Evolutionary conservation across 2,888 invertebrate species (phyloP), one percentile per base, ranked within the genome.

Genomic region (Silvanus unidentatus): DNA sequence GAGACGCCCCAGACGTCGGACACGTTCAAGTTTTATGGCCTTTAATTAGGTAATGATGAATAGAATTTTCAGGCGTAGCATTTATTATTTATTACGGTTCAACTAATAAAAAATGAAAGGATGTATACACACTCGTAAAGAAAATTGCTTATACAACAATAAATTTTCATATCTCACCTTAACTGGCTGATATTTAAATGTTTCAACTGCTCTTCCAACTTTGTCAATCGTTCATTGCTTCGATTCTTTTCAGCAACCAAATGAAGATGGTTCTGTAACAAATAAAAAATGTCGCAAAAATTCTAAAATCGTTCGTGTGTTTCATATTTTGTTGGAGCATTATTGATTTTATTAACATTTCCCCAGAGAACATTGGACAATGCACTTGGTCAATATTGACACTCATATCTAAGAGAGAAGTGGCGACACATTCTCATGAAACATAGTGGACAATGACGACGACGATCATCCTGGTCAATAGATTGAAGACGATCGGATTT

Each of bases 201-300:
- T 36, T 81, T 79, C 55, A 84, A 69, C 60, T 85, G 84, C 47
- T 84, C 81, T 63, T 85, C 85, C 41, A 85, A 69, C 64, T 83
- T 83, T 22, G 72, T 69, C 39, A 85, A 75, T 27, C 84, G 78
- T 63, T 84, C 84, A 70, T 80, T 79, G 65, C 80, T 78, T 52
- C 81, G 78, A 54, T 80, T 78, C 64, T 80, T 80, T 62, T 85
- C 84, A 12, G 76, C 69, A 49, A 80, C 75, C 63, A 82, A 73
- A 60, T 83, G 81, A 47, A 84, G 73, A 59, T 82, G 79, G 60
- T 78, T 79, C 84, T 85, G 73, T 11, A 68, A 70, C 42, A 55
- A 53, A 68, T 71, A 66, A 40, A 30, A 16, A n/a, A 39, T 27
- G 11, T 22, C 3, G 15, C 10, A 37, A 5, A 13, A 43, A 43